Evolutionary conservation across 2,888 invertebrate genomes (phyloP), one percentile per base, ranked within the genome.

Genomic region (Sussaba pulchella): DNA sequence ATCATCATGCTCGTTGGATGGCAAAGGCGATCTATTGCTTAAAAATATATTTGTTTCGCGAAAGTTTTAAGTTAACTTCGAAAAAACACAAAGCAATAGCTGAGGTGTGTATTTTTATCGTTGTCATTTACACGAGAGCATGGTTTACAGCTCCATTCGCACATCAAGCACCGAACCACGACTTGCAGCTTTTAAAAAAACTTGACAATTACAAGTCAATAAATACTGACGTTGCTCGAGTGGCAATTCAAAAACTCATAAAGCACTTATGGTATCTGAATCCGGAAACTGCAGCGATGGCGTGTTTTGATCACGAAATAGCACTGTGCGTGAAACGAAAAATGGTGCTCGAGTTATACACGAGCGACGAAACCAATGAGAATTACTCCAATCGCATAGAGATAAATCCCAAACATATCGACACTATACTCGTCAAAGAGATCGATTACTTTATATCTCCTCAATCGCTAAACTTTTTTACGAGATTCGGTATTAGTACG

Each of bases 1-100:
- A 71, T 50, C 71, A 81, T 47, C 79, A 78, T 43, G 78, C 78
- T 41, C 66, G 81, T 24, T 81, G 78, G 78, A 78, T 81, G 70
- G 14, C 78, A 4, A 78, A 78, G 45, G 77, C 80, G 12, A 71
- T 82, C 5, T 77, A 82, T 72, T 76, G 52, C 31, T 45, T 80
- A 31, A 82, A 82, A 54, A 82, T 80, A n/a, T 80, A 70, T 74
- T 57, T 78, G 39, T 79, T 81, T 57, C 45, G 67, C 10, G 66
- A 71, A 45, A 39, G 50, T 54, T 76, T 81, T 14, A 67, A 61
- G 24, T 31, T 81, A 21, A 72, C 61, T 41, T 1, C 66, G n/a
- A 47, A 43, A 50, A 72, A 72, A 72, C 14, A 52, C 1, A 69
- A 76, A 31, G 67, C 57, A 12, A 52, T 76, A 31, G 10, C 43